Percentiles rank a stretch among this genome's conserved stretches.
phyloP scores from a whole-genome alignment of 2,113 vertebrate genomes.

The Crotophaga sulcirostris region DNA sequence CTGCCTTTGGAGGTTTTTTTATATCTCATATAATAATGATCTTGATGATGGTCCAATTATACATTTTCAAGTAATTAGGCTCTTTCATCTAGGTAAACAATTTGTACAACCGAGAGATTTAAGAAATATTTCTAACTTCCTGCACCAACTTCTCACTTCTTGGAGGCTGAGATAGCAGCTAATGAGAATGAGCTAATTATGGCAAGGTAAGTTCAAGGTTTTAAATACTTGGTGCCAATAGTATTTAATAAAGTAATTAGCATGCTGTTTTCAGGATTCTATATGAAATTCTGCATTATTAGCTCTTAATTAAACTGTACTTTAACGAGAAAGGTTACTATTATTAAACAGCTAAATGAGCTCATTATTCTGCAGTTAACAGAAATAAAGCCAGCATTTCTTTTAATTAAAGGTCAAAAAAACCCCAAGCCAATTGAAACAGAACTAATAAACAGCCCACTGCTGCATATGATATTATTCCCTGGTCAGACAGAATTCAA shows the following conservation, averaged over 20 bases:
- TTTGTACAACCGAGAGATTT: slow-evolving; percentile 2
- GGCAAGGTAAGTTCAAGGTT: slow-evolving; percentile 7
- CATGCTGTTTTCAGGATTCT: slow-evolving; percentile 13
- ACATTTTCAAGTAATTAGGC: slow-evolving; percentile 1
- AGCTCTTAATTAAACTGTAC: slow-evolving; percentile 49
- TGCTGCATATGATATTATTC: background rate
- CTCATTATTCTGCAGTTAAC: slow-evolving; percentile 47
- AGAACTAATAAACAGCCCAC: background rate
- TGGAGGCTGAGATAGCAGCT: background rate
- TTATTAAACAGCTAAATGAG: slow-evolving; percentile 27
- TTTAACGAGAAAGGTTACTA: slow-evolving; percentile 36
- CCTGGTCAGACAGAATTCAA: background rate
- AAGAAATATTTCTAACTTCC: background rate
- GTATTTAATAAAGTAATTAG: slow-evolving; percentile 11
- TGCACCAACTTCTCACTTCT: background rate
- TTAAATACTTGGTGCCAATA: background rate
- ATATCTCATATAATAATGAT: background rate
- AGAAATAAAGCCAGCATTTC: slow-evolving; percentile 34
- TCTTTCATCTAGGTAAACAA: slow-evolving; percentile 24
- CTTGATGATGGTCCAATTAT: slow-evolving; percentile 7
- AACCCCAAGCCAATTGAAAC: background rate
- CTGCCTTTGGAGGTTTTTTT: background rate
- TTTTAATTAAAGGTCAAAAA: slow-evolving; percentile 67
- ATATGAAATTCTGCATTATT: slow-evolving; percentile 39
- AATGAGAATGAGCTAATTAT: slow-evolving; percentile 49